phyloP scores from a whole-genome alignment of 1,140 invertebrate species.

The Musca vetustissima region DNA sequence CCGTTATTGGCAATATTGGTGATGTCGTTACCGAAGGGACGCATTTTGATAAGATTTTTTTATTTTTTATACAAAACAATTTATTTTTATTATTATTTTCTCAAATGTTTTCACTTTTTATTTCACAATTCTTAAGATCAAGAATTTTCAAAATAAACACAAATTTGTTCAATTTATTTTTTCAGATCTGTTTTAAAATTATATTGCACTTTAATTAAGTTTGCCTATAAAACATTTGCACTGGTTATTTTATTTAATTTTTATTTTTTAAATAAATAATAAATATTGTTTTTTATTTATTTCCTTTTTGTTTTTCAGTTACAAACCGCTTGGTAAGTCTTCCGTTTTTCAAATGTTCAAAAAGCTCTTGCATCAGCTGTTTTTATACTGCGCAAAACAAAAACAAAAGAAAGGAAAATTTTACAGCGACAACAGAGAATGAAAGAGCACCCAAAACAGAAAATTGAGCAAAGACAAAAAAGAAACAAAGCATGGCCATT shows the following conservation, averaged over 20 bases:
- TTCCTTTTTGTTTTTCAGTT: background rate
- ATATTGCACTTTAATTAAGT: too few species aligned
- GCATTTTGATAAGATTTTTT: conserved; percentile 54
- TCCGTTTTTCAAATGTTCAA: conserved; percentile 33
- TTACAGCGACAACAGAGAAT: conserved; percentile 13
- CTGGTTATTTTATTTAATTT: background rate
- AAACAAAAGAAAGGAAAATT: conserved; percentile 32
- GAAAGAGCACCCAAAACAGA: background rate
- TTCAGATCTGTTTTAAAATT: background rate
- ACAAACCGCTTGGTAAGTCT: conserved; percentile 27
- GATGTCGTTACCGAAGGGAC: conserved; percentile 62
- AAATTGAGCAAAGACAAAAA: background rate
- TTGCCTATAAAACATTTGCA: too few species aligned
- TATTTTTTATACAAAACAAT: background rate
- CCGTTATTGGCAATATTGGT: conserved; percentile 54
- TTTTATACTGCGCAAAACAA: conserved; percentile 33
- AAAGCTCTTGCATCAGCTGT: conserved; percentile 31
- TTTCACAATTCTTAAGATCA: background rate
- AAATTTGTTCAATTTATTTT: background rate
- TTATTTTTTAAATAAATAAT: background rate
- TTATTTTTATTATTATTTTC: background rate
- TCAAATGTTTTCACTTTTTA: background rate
- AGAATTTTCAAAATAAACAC: too few species aligned
- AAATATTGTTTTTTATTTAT: background rate
- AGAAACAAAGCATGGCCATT: background rate